Percentiles rank a stretch among this genome's conserved stretches.
Conservation (phyloP, 2,888 invertebrate genomes). For the Drosophila basisetae region DNA sequence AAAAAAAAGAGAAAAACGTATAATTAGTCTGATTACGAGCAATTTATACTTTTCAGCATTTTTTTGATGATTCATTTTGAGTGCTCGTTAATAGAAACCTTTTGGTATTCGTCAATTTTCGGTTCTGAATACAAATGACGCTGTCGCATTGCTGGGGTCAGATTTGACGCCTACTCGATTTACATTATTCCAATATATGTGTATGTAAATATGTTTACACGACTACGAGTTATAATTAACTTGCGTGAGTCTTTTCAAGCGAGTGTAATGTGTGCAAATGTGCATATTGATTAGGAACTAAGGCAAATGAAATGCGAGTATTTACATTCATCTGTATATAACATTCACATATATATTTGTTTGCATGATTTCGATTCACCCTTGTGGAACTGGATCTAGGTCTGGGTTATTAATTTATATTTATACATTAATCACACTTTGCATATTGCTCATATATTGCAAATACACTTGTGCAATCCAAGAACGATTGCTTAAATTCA, state of each 20-base stretch:
- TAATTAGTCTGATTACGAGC: conserved; percentile 12
- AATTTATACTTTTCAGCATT: conserved; percentile 9
- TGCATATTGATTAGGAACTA: conserved; percentile 64
- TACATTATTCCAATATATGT: conserved; percentile 34
- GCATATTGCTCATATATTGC: conserved; percentile 5
- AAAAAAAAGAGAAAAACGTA: background rate
- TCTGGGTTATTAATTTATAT: conserved; percentile 36
- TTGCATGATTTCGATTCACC: conserved; percentile 12
- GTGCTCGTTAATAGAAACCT: conserved; percentile 22
- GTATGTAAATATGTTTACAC: conserved; percentile 6
- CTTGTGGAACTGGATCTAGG: conserved; percentile 32
- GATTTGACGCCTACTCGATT: conserved; percentile 34
- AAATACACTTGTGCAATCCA: background rate
- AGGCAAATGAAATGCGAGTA: conserved; percentile 21
- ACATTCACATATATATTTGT: background rate
- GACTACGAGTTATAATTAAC: conserved; percentile 44
- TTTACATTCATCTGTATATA: background rate
- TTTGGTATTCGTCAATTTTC: background rate
- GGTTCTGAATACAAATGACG: conserved; percentile 39
- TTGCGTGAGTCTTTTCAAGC: conserved; percentile 39
- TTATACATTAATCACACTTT: conserved; percentile 22
- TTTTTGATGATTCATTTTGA: conserved; percentile 39
- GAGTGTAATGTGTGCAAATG: conserved; percentile 55
- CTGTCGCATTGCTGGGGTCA: conserved; percentile 26
- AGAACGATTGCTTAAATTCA: background rate